A percentile compares a stretch with the other conserved stretches of the same genome.
Evolutionary conservation across 2,888 invertebrate genomes (phyloP).

Genomic region (Spatulosminthurus flaviceps): DNA sequence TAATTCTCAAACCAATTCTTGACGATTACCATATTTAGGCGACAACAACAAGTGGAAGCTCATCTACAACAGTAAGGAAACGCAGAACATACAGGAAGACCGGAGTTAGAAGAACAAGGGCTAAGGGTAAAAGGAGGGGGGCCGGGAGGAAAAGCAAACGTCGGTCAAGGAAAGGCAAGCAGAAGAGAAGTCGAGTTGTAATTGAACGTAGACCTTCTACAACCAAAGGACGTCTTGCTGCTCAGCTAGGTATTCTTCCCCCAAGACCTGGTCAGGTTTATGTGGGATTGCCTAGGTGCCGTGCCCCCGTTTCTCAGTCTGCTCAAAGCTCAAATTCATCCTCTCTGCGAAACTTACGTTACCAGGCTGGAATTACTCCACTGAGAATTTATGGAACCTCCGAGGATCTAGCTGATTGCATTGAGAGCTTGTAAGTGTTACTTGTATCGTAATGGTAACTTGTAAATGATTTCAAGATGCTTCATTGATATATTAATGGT

Average conservation of each 20-base stretch:
- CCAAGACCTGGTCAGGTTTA: slow-evolving; percentile 64
- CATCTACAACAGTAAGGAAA: slow-evolving; percentile 51
- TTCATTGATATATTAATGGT: no score
- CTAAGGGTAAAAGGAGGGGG: slow-evolving; percentile 66
- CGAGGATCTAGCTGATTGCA: slow-evolving; percentile 77
- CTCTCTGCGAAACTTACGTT: slow-evolving; percentile 54
- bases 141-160: slow-evolving; percentile 66
- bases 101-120: slow-evolving; percentile 67
- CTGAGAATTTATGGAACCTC: slow-evolving; percentile 75
- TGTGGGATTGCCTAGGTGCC: slow-evolving; percentile 59
- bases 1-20: not conserved
- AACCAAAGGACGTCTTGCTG: slow-evolving; percentile 69
- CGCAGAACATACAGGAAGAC: slow-evolving; percentile 46
- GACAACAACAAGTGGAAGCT: not conserved
- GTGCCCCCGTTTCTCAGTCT: slow-evolving; percentile 40
- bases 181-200: slow-evolving; percentile 53
- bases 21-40: no score
- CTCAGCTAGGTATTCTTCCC: slow-evolving; percentile 69
- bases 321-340: slow-evolving; percentile 46
- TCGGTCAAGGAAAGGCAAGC: slow-evolving; percentile 55
- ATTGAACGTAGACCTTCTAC: slow-evolving; percentile 62
- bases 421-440: slow-evolving; percentile 65
- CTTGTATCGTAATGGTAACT: not conserved
- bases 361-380: slow-evolving; percentile 68
- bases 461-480: no score